Evolutionary conservation across 1,140 invertebrate genomes (phyloP), one percentile per base, ranked within the genome.

Genomic region (Orius insidiosus): DNA sequence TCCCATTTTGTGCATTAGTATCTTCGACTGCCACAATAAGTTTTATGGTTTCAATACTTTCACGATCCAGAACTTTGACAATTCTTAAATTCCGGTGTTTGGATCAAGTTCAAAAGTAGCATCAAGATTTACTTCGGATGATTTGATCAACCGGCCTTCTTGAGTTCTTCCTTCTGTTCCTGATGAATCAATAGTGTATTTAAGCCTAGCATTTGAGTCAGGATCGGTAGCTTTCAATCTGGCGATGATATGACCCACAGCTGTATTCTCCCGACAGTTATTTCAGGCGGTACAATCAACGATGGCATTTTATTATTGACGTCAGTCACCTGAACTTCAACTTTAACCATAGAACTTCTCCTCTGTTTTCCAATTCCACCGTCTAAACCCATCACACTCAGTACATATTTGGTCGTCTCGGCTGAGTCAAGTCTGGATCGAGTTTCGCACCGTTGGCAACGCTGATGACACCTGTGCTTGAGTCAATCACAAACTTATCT

Each of bases 401-500:
- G 52, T 4, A 57, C 45, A 57, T 84, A 84, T 13, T 66, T 59
- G 5, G 66, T 75, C 13, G 69, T 76, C 59, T 80, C 1, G 77
- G 79, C 24, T 79, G 75, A 0, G 80, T 83, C n/a, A 76, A 66
- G 64, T 92, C 87, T 0, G 85, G 85, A 68, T 96, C 89, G 35
- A 97, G 71, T 51, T 74, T 78, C 0, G 88, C 87, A 0, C 85
- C 89, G 8, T 73, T 68, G 0, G 89, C 82, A 0, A 93, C 79
- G n/a, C 75, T 75, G 30, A 97, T 79, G 0, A 80, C 68, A 0
- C 90, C 90, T 1, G 72, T 75, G 54, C 80, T 76, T 0, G 84
- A 70, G 55, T 85, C 79, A 7, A 95, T 87, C 0, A 85, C 74
- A 62, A 96, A 97, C 65, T 94, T 95, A 58, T 94, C 90, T 16